phyloP scores from a whole-genome alignment of 2,797 vertebrate genomes.

The Periophthalmus magnuspinnatus region DNA sequence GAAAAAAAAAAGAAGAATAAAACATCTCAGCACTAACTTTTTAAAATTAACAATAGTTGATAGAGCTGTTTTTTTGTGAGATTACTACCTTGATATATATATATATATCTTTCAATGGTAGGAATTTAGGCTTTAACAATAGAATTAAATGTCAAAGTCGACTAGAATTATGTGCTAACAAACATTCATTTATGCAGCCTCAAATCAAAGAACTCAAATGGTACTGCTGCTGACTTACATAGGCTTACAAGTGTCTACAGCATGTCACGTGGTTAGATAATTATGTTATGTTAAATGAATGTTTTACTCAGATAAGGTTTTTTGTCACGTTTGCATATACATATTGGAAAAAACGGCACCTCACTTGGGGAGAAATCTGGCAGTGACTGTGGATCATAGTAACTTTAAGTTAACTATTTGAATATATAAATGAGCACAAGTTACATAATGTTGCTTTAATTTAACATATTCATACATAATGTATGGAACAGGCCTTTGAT shows the following conservation, averaged over 20 bases:
- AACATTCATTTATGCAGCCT: no score
- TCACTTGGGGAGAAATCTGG: neutral
- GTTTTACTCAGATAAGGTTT: neutral
- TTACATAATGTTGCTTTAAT: conserved; percentile 12
- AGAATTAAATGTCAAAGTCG: no score
- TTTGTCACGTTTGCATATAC: neutral
- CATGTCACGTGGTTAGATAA: no score
- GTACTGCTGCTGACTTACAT: neutral
- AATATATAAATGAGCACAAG: conserved; percentile 3
- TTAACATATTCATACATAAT: conserved; percentile 9
- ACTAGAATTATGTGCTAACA: no score
- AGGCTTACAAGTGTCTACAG: no score
- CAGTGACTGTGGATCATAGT: neutral
- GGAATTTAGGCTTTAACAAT: neutral
- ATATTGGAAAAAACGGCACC: neutral
- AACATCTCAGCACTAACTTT: neutral
- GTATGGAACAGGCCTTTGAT: conserved; percentile 2
- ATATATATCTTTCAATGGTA: no score
- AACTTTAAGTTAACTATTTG: conserved; percentile 1
- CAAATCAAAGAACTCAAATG: neutral
- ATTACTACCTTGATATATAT: no score
- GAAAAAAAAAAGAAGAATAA: neutral
- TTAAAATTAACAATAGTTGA: neutral
- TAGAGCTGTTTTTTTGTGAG: no score
- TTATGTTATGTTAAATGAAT: no score